Evolutionary conservation across 2,113 vertebrate species (phyloP), one percentile per base, ranked within the genome.

Genomic region (Grammomys dolichurus): DNA sequence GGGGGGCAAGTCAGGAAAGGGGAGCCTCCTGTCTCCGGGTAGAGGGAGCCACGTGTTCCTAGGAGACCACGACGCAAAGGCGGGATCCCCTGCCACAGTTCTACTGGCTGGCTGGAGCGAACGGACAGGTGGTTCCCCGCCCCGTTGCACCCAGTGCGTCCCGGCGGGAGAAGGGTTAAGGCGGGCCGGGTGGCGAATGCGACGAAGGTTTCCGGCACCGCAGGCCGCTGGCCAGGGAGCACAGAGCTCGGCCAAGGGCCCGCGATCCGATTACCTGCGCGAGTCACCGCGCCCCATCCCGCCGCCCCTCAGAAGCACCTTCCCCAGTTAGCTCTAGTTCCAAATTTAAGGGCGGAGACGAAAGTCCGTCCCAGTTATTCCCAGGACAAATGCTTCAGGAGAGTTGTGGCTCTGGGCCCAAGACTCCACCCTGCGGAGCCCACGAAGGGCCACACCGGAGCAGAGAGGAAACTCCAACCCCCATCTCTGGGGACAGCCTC

Each of bases 261-360:
- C 33, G 51, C 70, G 48, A 6, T 98, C 97, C 93, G 46, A 90
- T 97, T 97, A 98, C 97, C 96, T 97, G 97, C 19, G 93, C 43
- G n/a, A 36, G 90, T 90, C 31, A 70, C 95, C 90, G 92, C 20
- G 81, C 95, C 96, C 28, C 46, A 72, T 70, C 93, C 95, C 65
- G 19, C 87, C 85, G 80, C 94, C 96, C 89, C 48, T 73, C 85
- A 58, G 75, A 65, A 94, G 94, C 95, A 92, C 90, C 90, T 72
- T 95, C 81, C 65, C 22, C 22, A 1, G 70, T 10, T 40, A 40
- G 86, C 86, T 92, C 84, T 1, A 0, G 54, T 85, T 86, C 91
- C 94, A 81, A 93, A 93, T 80, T 94, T 33, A 51, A 4, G 87
- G 91, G 95, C 78, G 51, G 95, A 91, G 63, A 77, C 85, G 48